These are phyloP conservation scores for Euwallacea similis DNA, from an alignment of 1,140 invertebrate species.

Conservation along the genomic window DNA sequence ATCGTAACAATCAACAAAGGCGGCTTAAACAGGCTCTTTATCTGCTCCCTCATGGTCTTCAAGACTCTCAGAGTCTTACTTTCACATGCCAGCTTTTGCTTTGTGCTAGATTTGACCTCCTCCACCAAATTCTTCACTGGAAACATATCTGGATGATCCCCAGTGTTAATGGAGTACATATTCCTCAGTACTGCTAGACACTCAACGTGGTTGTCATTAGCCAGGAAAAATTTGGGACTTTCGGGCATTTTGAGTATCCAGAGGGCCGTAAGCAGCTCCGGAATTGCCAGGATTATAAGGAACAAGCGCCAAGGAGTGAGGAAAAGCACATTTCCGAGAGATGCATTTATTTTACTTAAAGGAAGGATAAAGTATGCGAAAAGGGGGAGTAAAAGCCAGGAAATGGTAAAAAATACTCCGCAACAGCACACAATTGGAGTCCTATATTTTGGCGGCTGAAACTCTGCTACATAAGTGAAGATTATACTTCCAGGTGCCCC, in stretches of 20 bases:
- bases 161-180: conserved; percentile 66
- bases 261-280: conserved; percentile 58
- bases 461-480: conserved; percentile 65
- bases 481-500: conserved; percentile 56
- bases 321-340: conserved; percentile 28
- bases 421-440: conserved; percentile 62
- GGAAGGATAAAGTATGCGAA: conserved; percentile 54
- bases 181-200: conserved; percentile 61
- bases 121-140: conserved; percentile 53
- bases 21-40: conserved; percentile 58
- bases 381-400: conserved; percentile 66
- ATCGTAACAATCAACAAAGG: conserved; percentile 60
- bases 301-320: conserved; percentile 63
- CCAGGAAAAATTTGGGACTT: conserved; percentile 75
- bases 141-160: conserved; percentile 53
- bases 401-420: conserved; percentile 64
- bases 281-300: conserved; percentile 59
- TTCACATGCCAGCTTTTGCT: conserved; percentile 22
- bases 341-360: conserved; percentile 39
- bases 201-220: conserved; percentile 62
- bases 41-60: conserved; percentile 58
- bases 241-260: conserved; percentile 66
- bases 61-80: conserved; percentile 55
- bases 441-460: conserved; percentile 60
- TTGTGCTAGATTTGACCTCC: conserved; percentile 8